Percentiles rank a stretch among this genome's conserved stretches.
phyloP scores from a whole-genome alignment of 2,888 invertebrate species.

The Oithona nana region DNA sequence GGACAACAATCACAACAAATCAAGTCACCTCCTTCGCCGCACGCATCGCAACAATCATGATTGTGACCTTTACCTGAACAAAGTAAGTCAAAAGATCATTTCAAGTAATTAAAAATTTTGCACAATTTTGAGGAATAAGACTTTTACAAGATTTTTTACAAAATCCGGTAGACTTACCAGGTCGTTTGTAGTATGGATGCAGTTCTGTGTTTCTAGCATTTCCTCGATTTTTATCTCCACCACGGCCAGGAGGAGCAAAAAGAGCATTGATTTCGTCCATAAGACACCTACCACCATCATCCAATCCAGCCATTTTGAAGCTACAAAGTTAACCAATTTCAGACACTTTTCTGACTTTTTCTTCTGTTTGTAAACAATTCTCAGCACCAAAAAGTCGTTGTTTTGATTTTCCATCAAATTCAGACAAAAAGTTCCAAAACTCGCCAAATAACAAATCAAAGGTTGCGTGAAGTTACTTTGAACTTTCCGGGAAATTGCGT shows the following conservation, averaged over 20 bases:
- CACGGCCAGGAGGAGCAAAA: constrained; percentile 67
- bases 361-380: too few relatives aligned
- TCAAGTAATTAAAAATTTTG: not conserved
- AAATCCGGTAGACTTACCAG: constrained; percentile 24
- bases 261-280: constrained; percentile 51
- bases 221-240: constrained; percentile 39
- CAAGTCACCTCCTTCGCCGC: constrained; percentile 80
- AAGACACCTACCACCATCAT: not conserved
- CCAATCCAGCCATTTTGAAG: not conserved
- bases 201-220: constrained; percentile 34
- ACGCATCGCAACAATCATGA: constrained; percentile 81
- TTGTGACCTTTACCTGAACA: constrained; percentile 57
- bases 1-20: constrained; percentile 91
- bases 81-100: not conserved
- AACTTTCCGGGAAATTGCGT: too few relatives aligned
- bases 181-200: constrained; percentile 64
- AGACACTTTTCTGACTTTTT: too few relatives aligned
- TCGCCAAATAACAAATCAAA: too few relatives aligned
- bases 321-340: too few relatives aligned
- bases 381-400: too few relatives aligned
- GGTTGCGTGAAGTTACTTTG: too few relatives aligned
- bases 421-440: too few relatives aligned
- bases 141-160: too few relatives aligned
- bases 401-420: too few relatives aligned
- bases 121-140: not conserved